phyloP scores from a whole-genome alignment of 2,797 vertebrate genomes.

The Sebastes trivittatus region DNA sequence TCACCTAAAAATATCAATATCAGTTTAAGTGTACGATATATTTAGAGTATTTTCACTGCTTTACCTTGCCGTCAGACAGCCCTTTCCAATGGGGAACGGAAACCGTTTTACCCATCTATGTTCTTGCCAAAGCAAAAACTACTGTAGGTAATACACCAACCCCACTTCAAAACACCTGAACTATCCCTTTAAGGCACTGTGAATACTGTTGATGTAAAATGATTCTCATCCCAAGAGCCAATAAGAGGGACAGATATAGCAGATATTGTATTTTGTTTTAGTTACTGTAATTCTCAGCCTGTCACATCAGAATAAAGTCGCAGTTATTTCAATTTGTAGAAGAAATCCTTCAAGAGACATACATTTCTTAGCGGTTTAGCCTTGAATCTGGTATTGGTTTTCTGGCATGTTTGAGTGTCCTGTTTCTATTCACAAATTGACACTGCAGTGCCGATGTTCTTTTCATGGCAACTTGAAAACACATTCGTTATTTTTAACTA shows the following conservation, averaged over 20 bases:
- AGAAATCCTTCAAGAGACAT: not conserved
- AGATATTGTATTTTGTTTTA: not conserved
- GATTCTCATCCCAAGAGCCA: not conserved
- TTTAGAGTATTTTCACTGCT: not conserved
- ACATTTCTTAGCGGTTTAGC: not conserved
- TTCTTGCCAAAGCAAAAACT: not conserved
- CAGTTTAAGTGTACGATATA: not conserved
- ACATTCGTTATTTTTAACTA: constrained; percentile 34
- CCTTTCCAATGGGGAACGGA: too few relatives aligned
- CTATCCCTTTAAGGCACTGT: not conserved
- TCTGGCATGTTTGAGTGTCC: not conserved
- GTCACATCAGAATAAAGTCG: not conserved
- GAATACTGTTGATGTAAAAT: not conserved
- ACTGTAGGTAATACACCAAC: too few relatives aligned
- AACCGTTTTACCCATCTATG: not conserved
- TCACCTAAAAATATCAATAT: not conserved
- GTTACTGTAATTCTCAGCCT: not conserved
- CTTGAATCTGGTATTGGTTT: constrained; percentile 2
- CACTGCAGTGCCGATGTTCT: constrained; percentile 22
- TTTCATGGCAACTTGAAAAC: constrained; percentile 11
- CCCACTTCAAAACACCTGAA: too few relatives aligned
- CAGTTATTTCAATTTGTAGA: not conserved
- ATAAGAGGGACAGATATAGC: not conserved
- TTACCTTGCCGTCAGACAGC: too few relatives aligned
- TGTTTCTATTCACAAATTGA: constrained; percentile 19